A percentile compares a stretch with the other conserved stretches of the same genome.
These are phyloP conservation scores for Philopotamus ludificatus DNA, from an alignment of 1,140 invertebrate species.

Conservation along the genomic window DNA sequence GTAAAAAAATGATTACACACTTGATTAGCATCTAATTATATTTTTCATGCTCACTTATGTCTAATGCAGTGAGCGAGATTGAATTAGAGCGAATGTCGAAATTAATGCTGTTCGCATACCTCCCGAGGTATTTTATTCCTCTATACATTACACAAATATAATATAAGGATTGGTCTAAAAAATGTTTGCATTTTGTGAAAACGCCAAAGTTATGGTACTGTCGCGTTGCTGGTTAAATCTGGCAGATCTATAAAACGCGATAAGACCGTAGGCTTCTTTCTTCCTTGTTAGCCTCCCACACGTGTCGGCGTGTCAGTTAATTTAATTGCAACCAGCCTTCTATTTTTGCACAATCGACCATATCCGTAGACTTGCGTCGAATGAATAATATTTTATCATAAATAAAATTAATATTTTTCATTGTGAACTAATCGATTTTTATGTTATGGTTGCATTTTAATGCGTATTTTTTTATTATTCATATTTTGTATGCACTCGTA, in stretches of 20 bases:
- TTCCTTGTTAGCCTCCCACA: conserved; percentile 36
- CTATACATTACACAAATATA: background rate
- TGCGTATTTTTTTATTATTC: no score
- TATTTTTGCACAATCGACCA: conserved; percentile 1
- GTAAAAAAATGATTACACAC: background rate
- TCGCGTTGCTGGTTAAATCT: conserved; percentile 3
- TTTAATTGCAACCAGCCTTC: conserved; percentile 22
- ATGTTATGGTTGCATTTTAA: no score
- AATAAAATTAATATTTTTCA: no score
- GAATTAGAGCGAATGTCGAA: conserved; percentile 3
- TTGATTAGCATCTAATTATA: conserved; percentile 27
- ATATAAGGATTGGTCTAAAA: background rate
- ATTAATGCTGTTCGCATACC: conserved; percentile 6
- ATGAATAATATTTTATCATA: no score
- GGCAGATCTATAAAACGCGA: conserved; percentile 12
- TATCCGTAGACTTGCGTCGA: background rate
- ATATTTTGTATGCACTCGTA: no score
- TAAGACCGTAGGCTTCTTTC: conserved; percentile 13
- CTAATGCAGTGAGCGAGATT: conserved; percentile 16
- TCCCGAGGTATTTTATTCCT: background rate
- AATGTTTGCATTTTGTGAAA: background rate
- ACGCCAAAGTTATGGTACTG: no score
- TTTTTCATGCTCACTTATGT: background rate
- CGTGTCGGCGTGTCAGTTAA: conserved; percentile 20
- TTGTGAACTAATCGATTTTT: no score